Base-by-base conservation (phyloP, 2,888 invertebrate genomes). In the Machimus atricapillus region DNA sequence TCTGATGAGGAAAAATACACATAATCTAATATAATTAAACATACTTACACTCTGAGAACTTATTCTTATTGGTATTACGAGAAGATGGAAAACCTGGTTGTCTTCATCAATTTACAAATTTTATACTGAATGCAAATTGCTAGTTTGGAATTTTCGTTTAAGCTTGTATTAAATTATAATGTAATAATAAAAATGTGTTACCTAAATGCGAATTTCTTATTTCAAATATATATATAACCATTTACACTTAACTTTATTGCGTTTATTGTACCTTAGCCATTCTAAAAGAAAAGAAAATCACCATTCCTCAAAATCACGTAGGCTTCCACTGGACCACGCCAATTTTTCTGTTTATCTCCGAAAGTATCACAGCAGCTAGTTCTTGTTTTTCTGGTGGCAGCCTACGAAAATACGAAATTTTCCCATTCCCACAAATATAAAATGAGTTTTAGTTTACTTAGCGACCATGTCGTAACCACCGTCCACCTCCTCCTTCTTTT, bases 311-410 rank as follows among this genome's bases (percentile, higher is more conserved):
- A 43, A 66, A 58, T 58, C 66, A 86, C 19, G 66, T 23, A 66
- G 95, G 95, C 89, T 95, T 95, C 96, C 96, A 96, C 0, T 95
- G 95, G 37, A 96, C 96, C 1, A 95, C 93, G 34, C 94, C 85
- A 46, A 85, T 74, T 23, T 85, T 74, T 6, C 74, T 94, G 91
- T 97, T 97, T 86, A 97, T 94, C 92, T 97, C 97, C 27, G 95
- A 94, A 46, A 97, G 93, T 88, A 97, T 96, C 19, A 97, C 93
- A 7, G 94, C 93, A 91, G 96, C 96, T 43, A 96, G 95, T 16
- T 95, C 93, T 73, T 96, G 94, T 90, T 96, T 96, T 83, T 96
- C 95, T 16, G 94, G 93, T 9, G 94, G 93, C 83, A 93, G 89
- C 88, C 89, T 89, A 66, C 1, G 87, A 56, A 40, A 40, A n/a